Conservation (phyloP, 1,140 invertebrate species). For the Drosophila asahinai region DNA sequence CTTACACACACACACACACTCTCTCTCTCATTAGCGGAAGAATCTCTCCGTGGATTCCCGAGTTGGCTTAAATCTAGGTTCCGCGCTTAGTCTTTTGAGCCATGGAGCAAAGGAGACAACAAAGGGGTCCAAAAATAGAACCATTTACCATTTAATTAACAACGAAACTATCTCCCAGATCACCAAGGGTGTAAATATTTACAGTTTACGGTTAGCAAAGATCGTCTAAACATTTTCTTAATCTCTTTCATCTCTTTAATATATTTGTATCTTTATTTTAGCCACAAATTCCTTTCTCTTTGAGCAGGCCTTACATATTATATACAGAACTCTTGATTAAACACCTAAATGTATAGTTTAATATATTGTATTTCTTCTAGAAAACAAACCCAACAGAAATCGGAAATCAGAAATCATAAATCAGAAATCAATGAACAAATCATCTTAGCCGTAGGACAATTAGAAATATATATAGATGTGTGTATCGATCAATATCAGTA, state of each 20-base stretch:
- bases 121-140: conserved; percentile 25
- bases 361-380: conserved; percentile 26
- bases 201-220: conserved; percentile 51
- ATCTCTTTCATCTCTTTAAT: neutral
- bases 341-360: conserved; percentile 41
- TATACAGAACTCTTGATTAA: conserved; percentile 46
- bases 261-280: conserved; percentile 12
- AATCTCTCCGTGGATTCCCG: neutral
- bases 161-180: conserved; percentile 43
- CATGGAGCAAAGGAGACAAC: conserved; percentile 27
- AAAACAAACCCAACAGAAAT: conserved; percentile 10
- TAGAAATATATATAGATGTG: conserved; percentile 15
- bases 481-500: conserved; percentile 8
- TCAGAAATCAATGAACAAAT: neutral
- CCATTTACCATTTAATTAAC: conserved; percentile 32
- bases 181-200: conserved; percentile 63
- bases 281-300: conserved; percentile 31
- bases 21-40: neutral
- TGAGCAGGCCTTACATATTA: conserved; percentile 60
- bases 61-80: conserved; percentile 29
- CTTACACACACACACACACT: conserved; percentile 1
- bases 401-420: no score
- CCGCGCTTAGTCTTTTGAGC: conserved; percentile 45
- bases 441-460: conserved; percentile 23
- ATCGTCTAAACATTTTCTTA: conserved; percentile 28